Base-by-base conservation (phyloP, 2,888 invertebrate species). In the Nesidiocoris tenuis region DNA sequence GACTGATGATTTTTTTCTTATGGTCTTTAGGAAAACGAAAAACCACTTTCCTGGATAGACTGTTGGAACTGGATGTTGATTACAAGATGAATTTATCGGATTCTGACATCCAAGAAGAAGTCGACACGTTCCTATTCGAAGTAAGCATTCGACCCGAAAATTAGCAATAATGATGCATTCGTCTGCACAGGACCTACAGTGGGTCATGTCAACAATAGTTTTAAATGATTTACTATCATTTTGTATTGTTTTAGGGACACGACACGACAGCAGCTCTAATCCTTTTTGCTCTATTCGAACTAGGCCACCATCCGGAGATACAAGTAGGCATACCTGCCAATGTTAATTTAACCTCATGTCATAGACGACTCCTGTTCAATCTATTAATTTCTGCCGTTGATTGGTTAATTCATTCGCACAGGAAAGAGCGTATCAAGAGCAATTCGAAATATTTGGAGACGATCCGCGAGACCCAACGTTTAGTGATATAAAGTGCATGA, bases 51-150 rank as follows among this genome's bases (percentile, higher is more conserved):
- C 39, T 75, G 39, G 75, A 75, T 19, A 59, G 67, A 0, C 68
- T 75, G n/a, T n/a, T 61, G 9, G 21, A 16, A 18, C 21, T 21
- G n/a, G 21, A 63, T 21, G 63, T 22, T 2, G 19, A 18, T 5
- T 18, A 63, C 5, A 7, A 7, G 7, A 63, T 63, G 16, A 63
- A 63, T 21, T 61, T 18, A 12, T 59, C 71, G 1, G 61, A 59
- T 12, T 12, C 82, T n/a, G 86, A 86, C 77, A 85, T 86, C 55
- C 81, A 84, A 61, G 86, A 86, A 79, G 86, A 86, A 82, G 86
- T 86, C 65, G 86, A 86, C 80, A 86, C 86, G 0, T 86, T 86
- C 79, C 86, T 86, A 85, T 86, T 86, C 82, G 86, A 86, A 86
- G 88, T 82, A 55, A 79, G 9, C 5, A 64, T 21, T 66, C 5